Conservation (phyloP, 2,888 invertebrate species). For the Cheilosia vernalis region DNA sequence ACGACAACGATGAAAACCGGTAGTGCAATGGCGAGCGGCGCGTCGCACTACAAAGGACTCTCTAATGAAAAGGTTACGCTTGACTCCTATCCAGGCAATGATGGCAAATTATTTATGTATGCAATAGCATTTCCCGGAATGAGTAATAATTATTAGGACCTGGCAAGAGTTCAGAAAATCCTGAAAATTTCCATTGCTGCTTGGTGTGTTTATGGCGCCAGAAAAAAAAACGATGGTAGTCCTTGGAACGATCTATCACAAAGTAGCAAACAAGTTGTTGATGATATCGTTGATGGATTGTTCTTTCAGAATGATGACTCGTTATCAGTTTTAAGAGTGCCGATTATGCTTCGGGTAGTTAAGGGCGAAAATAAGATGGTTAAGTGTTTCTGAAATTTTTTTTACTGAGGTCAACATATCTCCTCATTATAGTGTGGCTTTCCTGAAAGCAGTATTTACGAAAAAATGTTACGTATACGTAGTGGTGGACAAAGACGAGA, state of each 20-base stretch:
- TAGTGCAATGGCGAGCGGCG: background rate
- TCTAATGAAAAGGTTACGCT: background rate
- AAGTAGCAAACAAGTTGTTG: conserved; percentile 39
- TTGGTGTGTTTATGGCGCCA: conserved; percentile 12
- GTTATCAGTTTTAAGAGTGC: conserved; percentile 9
- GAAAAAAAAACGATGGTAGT: conserved; percentile 6
- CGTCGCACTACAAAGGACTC: conserved; percentile 23
- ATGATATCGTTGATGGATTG: conserved; percentile 36
- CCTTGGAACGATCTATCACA: conserved; percentile 9
- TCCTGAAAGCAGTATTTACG: background rate
- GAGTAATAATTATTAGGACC: conserved; percentile 62
- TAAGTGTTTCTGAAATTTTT: background rate
- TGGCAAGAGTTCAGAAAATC: conserved; percentile 50
- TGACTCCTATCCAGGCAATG: conserved; percentile 15
- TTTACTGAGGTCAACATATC: background rate
- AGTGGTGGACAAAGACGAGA: background rate
- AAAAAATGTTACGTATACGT: background rate
- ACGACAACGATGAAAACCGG: background rate
- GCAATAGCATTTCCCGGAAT: conserved; percentile 56
- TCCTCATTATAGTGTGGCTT: background rate
- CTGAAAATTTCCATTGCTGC: conserved; percentile 9
- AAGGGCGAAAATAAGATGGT: background rate
- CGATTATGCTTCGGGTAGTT: background rate
- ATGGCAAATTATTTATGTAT: conserved; percentile 60
- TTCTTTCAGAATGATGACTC: background rate